A percentile compares a stretch with the other conserved stretches of the same genome.
Conservation (phyloP, 1,140 invertebrate genomes). For the Grapholita molesta region DNA sequence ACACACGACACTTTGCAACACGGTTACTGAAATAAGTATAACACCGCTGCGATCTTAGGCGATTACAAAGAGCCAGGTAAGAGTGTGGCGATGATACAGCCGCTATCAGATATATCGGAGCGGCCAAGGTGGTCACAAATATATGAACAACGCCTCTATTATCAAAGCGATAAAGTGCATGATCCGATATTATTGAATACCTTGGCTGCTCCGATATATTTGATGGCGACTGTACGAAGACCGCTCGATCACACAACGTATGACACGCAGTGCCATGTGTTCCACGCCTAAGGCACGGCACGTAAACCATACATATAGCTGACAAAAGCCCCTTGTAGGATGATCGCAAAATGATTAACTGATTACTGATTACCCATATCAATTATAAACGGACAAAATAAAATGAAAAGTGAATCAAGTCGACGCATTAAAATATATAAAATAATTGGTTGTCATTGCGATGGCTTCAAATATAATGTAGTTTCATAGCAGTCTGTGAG, state of each 20-base stretch:
- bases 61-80: too few relatives aligned
- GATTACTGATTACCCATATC: not conserved
- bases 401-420: not conserved
- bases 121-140: too few relatives aligned
- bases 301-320: constrained; percentile 5
- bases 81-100: too few relatives aligned
- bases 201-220: too few relatives aligned
- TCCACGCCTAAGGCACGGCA: not conserved
- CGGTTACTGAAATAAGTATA: too few relatives aligned
- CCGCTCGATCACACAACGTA: not conserved
- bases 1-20: not conserved
- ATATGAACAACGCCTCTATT: too few relatives aligned
- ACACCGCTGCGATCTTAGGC: too few relatives aligned
- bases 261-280: not conserved
- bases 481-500: constrained; percentile 22
- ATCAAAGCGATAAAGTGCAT: too few relatives aligned
- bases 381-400: not conserved
- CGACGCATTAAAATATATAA: not conserved
- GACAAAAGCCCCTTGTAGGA: not conserved
- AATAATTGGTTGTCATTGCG: not conserved
- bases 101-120: too few relatives aligned
- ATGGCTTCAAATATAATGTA: constrained; percentile 19
- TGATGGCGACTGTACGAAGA: too few relatives aligned
- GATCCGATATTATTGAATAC: too few relatives aligned
- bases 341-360: not conserved